Base-by-base conservation (phyloP, 2,797 vertebrate species). In the Microctenopoma stevenorrisi region DNA sequence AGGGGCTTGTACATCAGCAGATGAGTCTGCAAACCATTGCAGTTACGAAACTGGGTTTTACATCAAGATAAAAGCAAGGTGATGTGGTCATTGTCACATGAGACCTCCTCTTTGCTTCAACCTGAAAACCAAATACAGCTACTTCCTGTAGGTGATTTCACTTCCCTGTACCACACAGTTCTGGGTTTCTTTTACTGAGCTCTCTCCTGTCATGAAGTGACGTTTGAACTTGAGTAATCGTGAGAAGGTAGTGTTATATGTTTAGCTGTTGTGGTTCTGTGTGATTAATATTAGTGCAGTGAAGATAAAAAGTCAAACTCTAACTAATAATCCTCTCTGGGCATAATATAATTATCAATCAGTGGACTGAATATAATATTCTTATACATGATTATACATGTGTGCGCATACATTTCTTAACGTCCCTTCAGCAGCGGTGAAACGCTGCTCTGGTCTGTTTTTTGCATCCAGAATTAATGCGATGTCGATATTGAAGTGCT, bases 81-180 rank as follows among this genome's bases (percentile, higher is more conserved):
- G 59, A 68, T 76, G 66, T 64, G 30, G 71, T 76, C 65, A 51
- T 38, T 68, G 30, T 72, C 61, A 68, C 51, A 60, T 43, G 48
- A 46, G 15, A 25, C 52, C 12, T 33, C 26, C 2, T 13, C 26
- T 1, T 37, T 28, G 7, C 46, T 8, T 8, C 25, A 10, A 22
- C 50, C 62, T 79, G 52, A 57, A 60, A 22, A 48, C 43, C 61
- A 66, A 56, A 69, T 14, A 30, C 22, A 64, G 54, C 53, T 59
- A 43, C 72, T 82, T 81, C 57, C 66, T 76, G 66, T 46, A 37
- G 63, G 56, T 60, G 69, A 74, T 85, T 81, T 89, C 82, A 82
- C 76, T 82, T 86, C 80, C 44, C 59, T 37, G 18, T 56, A 35
- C 25, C 18, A 10, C 46, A 33, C 40, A 50, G 22, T 73, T 11